Base-by-base conservation (phyloP, 2,888 invertebrate genomes). In the Acrocera orbiculus region DNA sequence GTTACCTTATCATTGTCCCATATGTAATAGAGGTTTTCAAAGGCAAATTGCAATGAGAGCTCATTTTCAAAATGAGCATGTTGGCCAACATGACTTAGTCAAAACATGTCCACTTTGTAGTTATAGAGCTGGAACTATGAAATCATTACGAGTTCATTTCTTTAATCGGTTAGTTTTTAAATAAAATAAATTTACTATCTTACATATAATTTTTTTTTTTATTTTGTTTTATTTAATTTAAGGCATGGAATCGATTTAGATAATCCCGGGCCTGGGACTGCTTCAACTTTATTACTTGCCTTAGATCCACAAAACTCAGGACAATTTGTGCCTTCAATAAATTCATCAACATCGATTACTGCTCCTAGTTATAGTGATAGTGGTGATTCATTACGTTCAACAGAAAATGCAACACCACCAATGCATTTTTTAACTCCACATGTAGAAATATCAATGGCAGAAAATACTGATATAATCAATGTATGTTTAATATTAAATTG, bases 41-140 rank as follows among this genome's bases (percentile, higher is more conserved):
- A 69, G 87, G 39, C 87, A 87, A 64, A 87, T 87, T 45, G 87
- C 87, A 30, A 87, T 87, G 87, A 68, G 86, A 45, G 87, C 87
- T 15, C 87, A 87, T 58, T 87, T 87, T 63, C 87, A 87, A 57
- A 87, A 87, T 54, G 86, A 86, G 56, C 86, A 87, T 53, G 86
- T 86, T 27, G 86, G 86, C 17, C 85, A 85, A 48, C 82, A 86
- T 50, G 86, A 86, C 56, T 70, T 85, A 55, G 83, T 86, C 38
- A 86, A 87, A 63, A 81, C 82, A 46, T 87, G 87, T 64, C 86
- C 86, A 15, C 63, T 87, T 40, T 87, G 87, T 63, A 82, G 80
- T 57, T 87, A 82, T 57, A 71, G 83, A 42, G 86, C 86, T 34
- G 80, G 80, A 23, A 82, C 83, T 24, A 86, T 86, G 86, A 86